phyloP scores from a whole-genome alignment of 2,113 vertebrate genomes.

The Oryzias javanicus region DNA sequence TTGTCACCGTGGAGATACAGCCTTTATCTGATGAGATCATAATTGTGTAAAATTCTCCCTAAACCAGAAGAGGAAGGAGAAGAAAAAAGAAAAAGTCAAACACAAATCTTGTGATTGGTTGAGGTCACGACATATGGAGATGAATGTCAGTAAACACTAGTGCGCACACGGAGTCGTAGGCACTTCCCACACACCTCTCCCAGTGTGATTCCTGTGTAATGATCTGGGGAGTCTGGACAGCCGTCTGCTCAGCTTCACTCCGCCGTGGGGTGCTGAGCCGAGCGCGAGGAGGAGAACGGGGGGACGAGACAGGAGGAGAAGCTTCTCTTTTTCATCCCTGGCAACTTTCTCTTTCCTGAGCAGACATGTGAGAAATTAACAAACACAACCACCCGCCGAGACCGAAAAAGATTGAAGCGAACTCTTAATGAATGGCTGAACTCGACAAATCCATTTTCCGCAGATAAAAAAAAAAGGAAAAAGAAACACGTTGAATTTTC shows the following conservation, averaged over 20 bases:
- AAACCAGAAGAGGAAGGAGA: no score
- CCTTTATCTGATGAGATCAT: slow-evolving; percentile 28
- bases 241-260: slow-evolving; percentile 52
- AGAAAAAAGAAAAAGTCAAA: slow-evolving; percentile 8
- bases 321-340: slow-evolving; percentile 41
- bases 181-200: slow-evolving; percentile 58
- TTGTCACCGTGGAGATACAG: slow-evolving; percentile 3
- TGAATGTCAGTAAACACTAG: slow-evolving; percentile 51
- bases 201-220: slow-evolving; percentile 63
- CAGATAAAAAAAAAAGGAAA: no score
- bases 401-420: slow-evolving; percentile 36
- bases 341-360: slow-evolving; percentile 32
- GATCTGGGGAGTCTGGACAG: slow-evolving; percentile 64
- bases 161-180: slow-evolving; percentile 45
- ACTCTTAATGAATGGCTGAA: slow-evolving; percentile 21
- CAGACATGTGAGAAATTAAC: slow-evolving; percentile 59
- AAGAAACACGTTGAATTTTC: no score
- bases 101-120: slow-evolving; percentile 29
- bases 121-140: slow-evolving; percentile 56
- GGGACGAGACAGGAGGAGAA: slow-evolving; percentile 29
- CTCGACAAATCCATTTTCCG: no score
- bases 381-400: slow-evolving; percentile 45
- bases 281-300: slow-evolving; percentile 32
- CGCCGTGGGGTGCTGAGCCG: slow-evolving; percentile 46
- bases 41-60: slow-evolving; percentile 5